Evolutionary conservation across 1,140 invertebrate genomes (phyloP), one percentile per base, ranked within the genome.

Genomic region (Drosophila pachea): DNA sequence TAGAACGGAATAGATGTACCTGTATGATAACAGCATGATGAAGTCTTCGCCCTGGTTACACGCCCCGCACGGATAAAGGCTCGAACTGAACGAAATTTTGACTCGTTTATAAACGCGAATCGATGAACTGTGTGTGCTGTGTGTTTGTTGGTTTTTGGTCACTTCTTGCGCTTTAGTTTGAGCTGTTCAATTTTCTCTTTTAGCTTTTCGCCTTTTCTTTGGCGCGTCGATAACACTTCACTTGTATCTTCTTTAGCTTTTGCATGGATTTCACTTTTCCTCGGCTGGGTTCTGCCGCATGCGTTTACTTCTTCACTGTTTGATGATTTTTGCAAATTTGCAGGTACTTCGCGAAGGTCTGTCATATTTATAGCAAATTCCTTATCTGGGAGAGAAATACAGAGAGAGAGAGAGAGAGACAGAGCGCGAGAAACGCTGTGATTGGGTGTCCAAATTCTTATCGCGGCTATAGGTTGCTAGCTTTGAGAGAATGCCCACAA

Each of bases 1-100:
- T 32, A 86, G 52, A 9, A 86, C 68, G 40, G 81, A 77, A 70
- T 86, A 84, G 14, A 86, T 77, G 40, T 65, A 86, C 74, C 74
- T 66, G 58, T 86, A 86, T 29, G 81, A 81, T 67, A 86, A 68
- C 12, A 86, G 70, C 81, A 86, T 86, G 52, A 83, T 86, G 56
- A 78, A 81, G 65, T 86, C 82, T 55, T 86, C 81, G 62, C 70
- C 81, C 73, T 84, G 76, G 74, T 79, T 74, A 68, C 81, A 86
- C 76, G 82, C 74, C 67, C 82, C 82, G 81, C 81, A 86, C 76
- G 68, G 16, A 61, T 68, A 65, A 59, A 40, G 47, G 50, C 53
- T 67, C 35, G 47, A 66, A 67, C 65, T 83, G 53, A 68, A 73
- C 43, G 76, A 49, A 83, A 83, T 83, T 49, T 84, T 84, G 76